Evolutionary conservation across 2,797 vertebrate genomes (phyloP), one percentile per base, ranked within the genome.

Genomic region (Epinephelus coioides): DNA sequence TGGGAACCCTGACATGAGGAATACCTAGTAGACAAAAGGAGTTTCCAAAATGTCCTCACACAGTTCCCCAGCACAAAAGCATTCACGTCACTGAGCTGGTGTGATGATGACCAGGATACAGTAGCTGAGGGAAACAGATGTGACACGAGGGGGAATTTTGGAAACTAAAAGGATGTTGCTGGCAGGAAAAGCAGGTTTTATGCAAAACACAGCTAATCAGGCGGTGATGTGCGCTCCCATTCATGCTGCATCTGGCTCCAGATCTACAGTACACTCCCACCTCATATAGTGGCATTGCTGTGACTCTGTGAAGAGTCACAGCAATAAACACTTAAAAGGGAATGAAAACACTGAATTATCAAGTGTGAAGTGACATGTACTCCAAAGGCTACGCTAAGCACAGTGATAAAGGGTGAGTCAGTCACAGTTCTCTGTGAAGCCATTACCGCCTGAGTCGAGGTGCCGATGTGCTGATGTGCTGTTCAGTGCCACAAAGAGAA

Each of bases 131-230:
- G 79, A 89, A 91, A 82, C 73, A 82, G 72, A 82, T 91, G 70
- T 76, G 66, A 51, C 66, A 76, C 17, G 59, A 38, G 46, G 82
- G 89, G 86, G 78, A 78, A 81, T 72, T 73, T 57, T 86, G 67
- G 64, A 84, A 84, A 89, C 86, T 21, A 56, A 89, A 82, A 90
- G 84, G 77, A 82, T 77, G 69, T 70, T 78, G 84, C 77, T 89
- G 76, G 80, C 81, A 86, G 65, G 73, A 85, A 79, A 89, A 88
- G 56, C 79, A 87, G 78, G 53, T 34, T 43, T 79, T 78, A 95
- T 94, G 93, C 93, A 95, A 94, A 94, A 67, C 19, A 76, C 38
- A 25, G 50, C 69, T 90, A 87, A 90, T 93, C 82, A 78, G 65
- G 83, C 2, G 21, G 55, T 61, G 85, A 88, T 87, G 83, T 0